Conservation (phyloP, 2,113 vertebrate species). For the Urocynchramus pylzowi region DNA sequence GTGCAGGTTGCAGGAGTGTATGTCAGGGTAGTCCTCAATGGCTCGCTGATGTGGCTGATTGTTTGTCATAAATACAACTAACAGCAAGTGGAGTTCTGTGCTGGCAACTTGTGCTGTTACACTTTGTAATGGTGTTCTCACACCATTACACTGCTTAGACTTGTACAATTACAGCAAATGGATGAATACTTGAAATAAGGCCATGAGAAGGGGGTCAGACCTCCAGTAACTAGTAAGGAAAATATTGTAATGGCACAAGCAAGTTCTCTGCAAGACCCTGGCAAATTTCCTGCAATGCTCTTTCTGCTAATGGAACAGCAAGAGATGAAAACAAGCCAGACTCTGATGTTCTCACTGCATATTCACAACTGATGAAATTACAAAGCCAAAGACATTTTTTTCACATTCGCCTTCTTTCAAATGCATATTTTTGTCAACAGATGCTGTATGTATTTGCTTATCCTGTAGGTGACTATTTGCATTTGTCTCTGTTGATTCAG, state of each 20-base stretch:
- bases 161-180: not conserved
- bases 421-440: not conserved
- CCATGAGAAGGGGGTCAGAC: not conserved
- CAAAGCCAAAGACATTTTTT: not conserved
- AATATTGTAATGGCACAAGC: not conserved
- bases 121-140: not conserved
- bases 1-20: not conserved
- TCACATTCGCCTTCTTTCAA: not conserved
- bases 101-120: not conserved
- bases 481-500: slow-evolving; percentile 13
- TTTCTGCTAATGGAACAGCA: not conserved
- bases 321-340: not conserved
- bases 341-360: not conserved
- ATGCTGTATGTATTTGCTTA: slow-evolving; percentile 14
- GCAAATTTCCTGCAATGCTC: not conserved
- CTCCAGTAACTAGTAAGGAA: not conserved
- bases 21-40: not conserved
- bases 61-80: not conserved
- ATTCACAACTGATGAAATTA: not conserved
- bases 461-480: slow-evolving; percentile 8
- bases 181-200: not conserved
- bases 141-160: not conserved
- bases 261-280: not conserved
- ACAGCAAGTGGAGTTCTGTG: not conserved
- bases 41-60: not conserved